Evolutionary conservation across 1,140 invertebrate species (phyloP).

Genomic region (Formica selysi): DNA sequence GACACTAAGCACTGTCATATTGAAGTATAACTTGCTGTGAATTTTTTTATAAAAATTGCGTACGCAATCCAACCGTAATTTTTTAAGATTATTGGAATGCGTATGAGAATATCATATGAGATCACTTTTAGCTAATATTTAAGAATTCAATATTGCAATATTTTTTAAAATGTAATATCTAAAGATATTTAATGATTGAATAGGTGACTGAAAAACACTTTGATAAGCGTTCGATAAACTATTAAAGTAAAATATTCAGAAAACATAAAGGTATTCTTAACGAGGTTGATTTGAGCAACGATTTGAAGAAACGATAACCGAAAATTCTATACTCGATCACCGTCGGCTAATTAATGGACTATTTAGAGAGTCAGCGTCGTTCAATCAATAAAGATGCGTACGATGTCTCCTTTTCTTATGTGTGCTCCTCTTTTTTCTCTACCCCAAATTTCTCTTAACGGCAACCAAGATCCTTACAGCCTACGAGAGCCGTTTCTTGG

Average conservation of each 20-base stretch:
- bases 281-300: neutral
- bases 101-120: conserved; percentile 34
- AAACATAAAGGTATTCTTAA: neutral
- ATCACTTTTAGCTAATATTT: conserved; percentile 17
- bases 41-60: conserved; percentile 41
- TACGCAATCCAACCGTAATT: conserved; percentile 39
- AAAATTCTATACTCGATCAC: conserved; percentile 43
- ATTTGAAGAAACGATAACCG: conserved; percentile 48
- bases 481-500: conserved; percentile 79
- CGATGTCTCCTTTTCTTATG: conserved; percentile 51
- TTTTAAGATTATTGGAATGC: conserved; percentile 41
- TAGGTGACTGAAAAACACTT: neutral
- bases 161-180: neutral
- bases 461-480: conserved; percentile 71
- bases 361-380: conserved; percentile 70
- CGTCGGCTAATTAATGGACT: conserved; percentile 74
- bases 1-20: neutral
- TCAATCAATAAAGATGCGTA: conserved; percentile 79
- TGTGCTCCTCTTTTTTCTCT: conserved; percentile 45
- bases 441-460: conserved; percentile 72
- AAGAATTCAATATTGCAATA: neutral
- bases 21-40: neutral
- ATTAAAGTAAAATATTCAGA: neutral
- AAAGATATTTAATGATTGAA: neutral
- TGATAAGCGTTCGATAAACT: neutral